A percentile compares a stretch with the other conserved stretches of the same genome.
Conservation (phyloP, 2,888 invertebrate species). For the Scaeva pyrastri region DNA sequence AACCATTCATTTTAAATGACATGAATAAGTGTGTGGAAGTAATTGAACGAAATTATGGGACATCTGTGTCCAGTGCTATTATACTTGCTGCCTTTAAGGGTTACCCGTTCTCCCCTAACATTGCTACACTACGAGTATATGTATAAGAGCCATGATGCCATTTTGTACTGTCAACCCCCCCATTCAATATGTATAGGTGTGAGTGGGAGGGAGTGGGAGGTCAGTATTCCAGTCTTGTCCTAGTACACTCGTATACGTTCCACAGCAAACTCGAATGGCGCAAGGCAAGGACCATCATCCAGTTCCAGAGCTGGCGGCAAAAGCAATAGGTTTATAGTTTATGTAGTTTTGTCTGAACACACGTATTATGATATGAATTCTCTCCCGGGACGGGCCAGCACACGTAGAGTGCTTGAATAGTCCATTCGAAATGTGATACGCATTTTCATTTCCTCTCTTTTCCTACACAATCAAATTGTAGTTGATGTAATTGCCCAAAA, state of each 20-base stretch:
- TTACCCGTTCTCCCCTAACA: neutral
- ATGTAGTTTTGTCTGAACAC: conserved; percentile 49
- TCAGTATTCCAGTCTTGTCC: conserved; percentile 29
- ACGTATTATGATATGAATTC: conserved; percentile 63
- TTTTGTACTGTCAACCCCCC: conserved; percentile 28
- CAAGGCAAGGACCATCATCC: conserved; percentile 6
- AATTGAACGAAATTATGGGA: conserved; percentile 75
- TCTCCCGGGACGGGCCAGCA: conserved; percentile 13
- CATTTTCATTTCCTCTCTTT: conserved; percentile 70
- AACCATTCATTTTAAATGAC: conserved; percentile 74
- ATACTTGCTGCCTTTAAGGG: conserved; percentile 37
- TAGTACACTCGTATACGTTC: conserved; percentile 15
- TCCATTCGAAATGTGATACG: conserved; percentile 70
- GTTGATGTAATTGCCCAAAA: conserved; percentile 68
- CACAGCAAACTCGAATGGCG: conserved; percentile 26
- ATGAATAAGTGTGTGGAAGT: conserved; percentile 74
- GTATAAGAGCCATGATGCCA: conserved; percentile 9
- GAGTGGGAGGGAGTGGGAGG: conserved; percentile 15
- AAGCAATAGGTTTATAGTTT: conserved; percentile 47
- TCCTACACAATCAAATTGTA: conserved; percentile 69
- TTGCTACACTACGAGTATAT: too few species aligned
- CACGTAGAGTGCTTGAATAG: conserved; percentile 21
- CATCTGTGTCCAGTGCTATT: conserved; percentile 70
- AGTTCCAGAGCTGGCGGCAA: neutral
- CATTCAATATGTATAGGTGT: neutral